Percentiles rank a stretch among this genome's conserved stretches.
Conservation (phyloP, 1,140 invertebrate species). For the Drosophila melanica region DNA sequence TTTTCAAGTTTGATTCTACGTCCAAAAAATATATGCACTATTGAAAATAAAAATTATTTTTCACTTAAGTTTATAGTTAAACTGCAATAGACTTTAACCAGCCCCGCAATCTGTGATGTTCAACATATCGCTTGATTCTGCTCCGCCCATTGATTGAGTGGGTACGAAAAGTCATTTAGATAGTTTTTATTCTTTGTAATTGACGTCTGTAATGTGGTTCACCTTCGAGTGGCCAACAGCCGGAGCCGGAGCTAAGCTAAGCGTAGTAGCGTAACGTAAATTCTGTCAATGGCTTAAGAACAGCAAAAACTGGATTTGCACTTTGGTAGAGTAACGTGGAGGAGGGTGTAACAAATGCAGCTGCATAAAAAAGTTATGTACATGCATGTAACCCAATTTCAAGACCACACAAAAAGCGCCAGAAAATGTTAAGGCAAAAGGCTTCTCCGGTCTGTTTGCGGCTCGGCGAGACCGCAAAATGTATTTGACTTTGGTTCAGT, state of each 20-base stretch:
- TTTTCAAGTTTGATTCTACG: no score
- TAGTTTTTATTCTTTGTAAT: conserved; percentile 28
- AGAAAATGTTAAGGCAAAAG: conserved; percentile 16
- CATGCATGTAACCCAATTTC: conserved; percentile 47
- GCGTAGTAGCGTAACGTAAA: no score
- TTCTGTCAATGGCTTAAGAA: conserved; percentile 44
- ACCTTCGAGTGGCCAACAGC: conserved; percentile 72
- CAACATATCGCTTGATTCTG: neutral
- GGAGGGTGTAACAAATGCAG: neutral
- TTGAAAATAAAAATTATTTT: no score
- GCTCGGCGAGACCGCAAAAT: conserved; percentile 62
- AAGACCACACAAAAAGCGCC: conserved; percentile 43
- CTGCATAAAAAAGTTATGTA: conserved; percentile 1
- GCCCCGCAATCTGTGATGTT: no score
- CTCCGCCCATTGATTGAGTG: conserved; percentile 2
- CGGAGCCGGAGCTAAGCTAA: conserved; percentile 40
- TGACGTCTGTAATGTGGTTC: conserved; percentile 57
- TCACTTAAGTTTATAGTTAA: no score
- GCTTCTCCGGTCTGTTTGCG: conserved; percentile 12
- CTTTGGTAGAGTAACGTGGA: neutral
- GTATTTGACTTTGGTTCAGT: conserved; percentile 71
- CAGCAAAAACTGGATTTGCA: conserved; percentile 35
- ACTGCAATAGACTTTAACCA: no score
- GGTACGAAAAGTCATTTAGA: conserved; percentile 19
- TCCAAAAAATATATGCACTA: no score